Percentiles rank a stretch among this genome's conserved stretches.
phyloP scores from a whole-genome alignment of 2,888 invertebrate species.

The Syrphus vitripennis region DNA sequence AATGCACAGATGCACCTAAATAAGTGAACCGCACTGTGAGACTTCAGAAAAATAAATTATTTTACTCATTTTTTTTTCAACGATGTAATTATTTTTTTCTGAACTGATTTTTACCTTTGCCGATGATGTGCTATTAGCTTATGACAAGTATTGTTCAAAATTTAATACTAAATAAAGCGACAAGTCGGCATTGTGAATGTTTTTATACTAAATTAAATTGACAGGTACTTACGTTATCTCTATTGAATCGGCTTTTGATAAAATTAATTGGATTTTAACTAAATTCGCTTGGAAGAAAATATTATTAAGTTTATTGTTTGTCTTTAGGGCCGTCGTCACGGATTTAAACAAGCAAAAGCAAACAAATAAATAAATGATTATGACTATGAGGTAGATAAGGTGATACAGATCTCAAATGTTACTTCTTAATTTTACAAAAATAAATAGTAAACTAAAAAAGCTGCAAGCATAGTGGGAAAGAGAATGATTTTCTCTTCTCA shows the following conservation, averaged over 20 bases:
- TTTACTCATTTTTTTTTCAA: not conserved
- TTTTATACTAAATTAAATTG: slow-evolving; percentile 42
- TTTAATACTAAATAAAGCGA: slow-evolving; percentile 17
- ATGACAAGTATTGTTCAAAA: slow-evolving; percentile 8
- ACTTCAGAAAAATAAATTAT: not conserved
- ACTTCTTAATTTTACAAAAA: not conserved
- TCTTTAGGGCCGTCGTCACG: slow-evolving; percentile 5
- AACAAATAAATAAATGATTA: not conserved
- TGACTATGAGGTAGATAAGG: not conserved
- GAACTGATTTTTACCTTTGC: slow-evolving; percentile 31
- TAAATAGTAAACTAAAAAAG: not conserved
- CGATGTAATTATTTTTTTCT: not conserved
- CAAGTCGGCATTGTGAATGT: not conserved
- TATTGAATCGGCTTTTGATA: slow-evolving; percentile 42
- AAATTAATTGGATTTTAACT: slow-evolving; percentile 21
- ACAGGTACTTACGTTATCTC: slow-evolving; percentile 38
- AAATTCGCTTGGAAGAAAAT: not conserved
- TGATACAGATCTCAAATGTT: not conserved
- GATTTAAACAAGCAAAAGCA: no score
- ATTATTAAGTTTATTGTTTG: slow-evolving; percentile 4
- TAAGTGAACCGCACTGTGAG: not conserved
- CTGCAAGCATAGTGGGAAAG: not conserved
- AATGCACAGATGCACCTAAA: not conserved
- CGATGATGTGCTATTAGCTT: not conserved
- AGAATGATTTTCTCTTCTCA: not conserved